Evolutionary conservation across 2,113 vertebrate species (phyloP), one percentile per base, ranked within the genome.

Genomic region (Ia io): DNA sequence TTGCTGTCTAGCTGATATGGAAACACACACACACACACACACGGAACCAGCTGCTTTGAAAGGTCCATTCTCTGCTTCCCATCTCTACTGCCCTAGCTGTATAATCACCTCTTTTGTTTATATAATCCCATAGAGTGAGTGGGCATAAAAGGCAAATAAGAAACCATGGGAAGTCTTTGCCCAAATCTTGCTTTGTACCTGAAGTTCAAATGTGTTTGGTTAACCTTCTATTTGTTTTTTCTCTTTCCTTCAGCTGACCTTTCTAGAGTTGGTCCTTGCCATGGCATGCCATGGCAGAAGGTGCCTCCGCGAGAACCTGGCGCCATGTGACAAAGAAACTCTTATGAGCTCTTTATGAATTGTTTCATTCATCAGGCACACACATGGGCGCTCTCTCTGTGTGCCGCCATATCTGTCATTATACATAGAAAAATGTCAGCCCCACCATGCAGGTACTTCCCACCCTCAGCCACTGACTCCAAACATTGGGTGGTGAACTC

Each of bases 221-320:
- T 96, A 96, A 97, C 93, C 88, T 96, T 96, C 67, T 96, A 47
- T 94, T 92, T 89, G 47, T 91, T 80, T 59, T 76, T 88, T 96
- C 73, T 76, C 37, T 92, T 95, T 86, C 42, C 78, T 84, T 73
- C 70, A 93, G 35, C 74, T 96, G 90, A 91, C 83, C 94, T 95
- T 96, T 97, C 69, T 85, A 77, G n/a, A 85, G 17, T 79, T 84
- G 30, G 69, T 49, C 78, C 13, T 69, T 74, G 53, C 37, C 49
- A 73, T 37, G 74, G 63, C 42, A 78, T 74, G 53, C 37, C 56
- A 69, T 37, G 74, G 63, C 49, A 78, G 51, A 84, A 18, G 14
- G 32, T 87, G 74, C 16, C 10, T 89, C 47, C 51, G 4, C 17
- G 80, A 84, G 44, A 47, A 73, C 59, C 71, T 40, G 82, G 69